Conservation (phyloP, 2,113 vertebrate species). For the Platichthys flesus region DNA sequence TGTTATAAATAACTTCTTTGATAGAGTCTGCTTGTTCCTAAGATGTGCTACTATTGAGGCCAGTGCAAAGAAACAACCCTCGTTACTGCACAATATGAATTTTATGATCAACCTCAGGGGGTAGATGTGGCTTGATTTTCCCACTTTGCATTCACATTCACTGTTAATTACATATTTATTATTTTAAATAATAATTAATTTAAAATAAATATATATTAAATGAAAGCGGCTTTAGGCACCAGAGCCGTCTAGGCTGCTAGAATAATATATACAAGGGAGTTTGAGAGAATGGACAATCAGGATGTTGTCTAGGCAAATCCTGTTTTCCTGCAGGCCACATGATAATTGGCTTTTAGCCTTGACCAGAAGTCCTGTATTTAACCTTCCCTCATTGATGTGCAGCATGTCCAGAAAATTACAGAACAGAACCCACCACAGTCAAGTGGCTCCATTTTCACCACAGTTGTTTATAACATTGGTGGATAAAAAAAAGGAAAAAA, state of each 20-base stretch:
- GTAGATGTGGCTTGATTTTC: neutral
- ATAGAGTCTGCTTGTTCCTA: neutral
- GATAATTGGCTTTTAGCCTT: slow-evolving; percentile 34
- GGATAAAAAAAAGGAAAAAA: neutral
- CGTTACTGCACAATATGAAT: too few species aligned
- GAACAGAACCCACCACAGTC: neutral
- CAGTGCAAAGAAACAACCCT: neutral
- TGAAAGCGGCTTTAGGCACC: slow-evolving; percentile 31
- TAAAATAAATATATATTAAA: neutral
- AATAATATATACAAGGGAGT: slow-evolving; percentile 25
- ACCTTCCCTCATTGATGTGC: neutral
- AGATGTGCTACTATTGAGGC: too few species aligned
- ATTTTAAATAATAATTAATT: neutral
- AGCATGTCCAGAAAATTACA: neutral
- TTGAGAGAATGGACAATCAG: slow-evolving; percentile 36
- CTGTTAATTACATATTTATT: neutral
- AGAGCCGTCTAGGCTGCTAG: slow-evolving; percentile 9
- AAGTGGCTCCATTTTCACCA: neutral
- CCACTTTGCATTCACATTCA: slow-evolving; percentile 1
- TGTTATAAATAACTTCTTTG: neutral
- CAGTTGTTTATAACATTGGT: neutral
- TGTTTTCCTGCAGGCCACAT: slow-evolving; percentile 6
- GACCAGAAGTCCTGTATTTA: neutral
- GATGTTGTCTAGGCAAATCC: slow-evolving; percentile 31
- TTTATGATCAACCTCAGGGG: neutral